phyloP scores from a whole-genome alignment of 2,797 vertebrate species.

The Rhinatrema bivittatum region DNA sequence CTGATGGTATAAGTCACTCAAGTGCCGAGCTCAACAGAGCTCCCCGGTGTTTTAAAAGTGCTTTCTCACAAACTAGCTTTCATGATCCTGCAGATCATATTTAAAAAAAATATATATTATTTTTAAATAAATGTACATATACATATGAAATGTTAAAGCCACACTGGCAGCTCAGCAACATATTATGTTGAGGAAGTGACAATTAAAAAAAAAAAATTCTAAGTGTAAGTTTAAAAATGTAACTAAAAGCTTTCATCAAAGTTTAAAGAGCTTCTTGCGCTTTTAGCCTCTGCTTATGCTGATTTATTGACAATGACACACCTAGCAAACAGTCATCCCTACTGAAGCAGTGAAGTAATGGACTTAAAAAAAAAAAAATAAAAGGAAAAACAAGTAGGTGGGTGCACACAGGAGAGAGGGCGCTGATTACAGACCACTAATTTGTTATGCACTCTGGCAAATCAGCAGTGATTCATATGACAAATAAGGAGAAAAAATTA shows the following conservation, averaged over 20 bases:
- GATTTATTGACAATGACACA: slow-evolving; percentile 76
- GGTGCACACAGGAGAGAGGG: slow-evolving; percentile 63
- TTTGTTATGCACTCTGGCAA: slow-evolving; percentile 93
- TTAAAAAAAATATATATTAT: too few species aligned
- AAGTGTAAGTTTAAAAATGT: slow-evolving; percentile 73
- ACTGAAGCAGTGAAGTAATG: slow-evolving; percentile 58
- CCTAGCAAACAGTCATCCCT: slow-evolving; percentile 58
- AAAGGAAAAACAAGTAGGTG: slow-evolving; percentile 52
- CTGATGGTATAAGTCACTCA: too few species aligned
- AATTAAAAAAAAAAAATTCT: slow-evolving; percentile 48
- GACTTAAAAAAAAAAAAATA: slow-evolving; percentile 52
- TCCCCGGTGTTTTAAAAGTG: slow-evolving; percentile 4
- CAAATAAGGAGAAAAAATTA: slow-evolving; percentile 92
- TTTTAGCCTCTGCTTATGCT: slow-evolving; percentile 70
- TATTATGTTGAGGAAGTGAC: slow-evolving; percentile 53
- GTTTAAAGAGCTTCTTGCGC: slow-evolving; percentile 71
- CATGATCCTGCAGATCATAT: slow-evolving; percentile 23
- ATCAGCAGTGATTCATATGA: slow-evolving; percentile 92
- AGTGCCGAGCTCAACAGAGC: too few species aligned
- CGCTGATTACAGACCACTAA: slow-evolving; percentile 92
- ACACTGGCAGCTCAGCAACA: slow-evolving; percentile 43
- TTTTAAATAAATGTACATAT: too few species aligned
- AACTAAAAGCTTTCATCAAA: slow-evolving; percentile 81
- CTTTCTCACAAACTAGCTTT: slow-evolving; percentile 3
- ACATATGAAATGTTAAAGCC: slow-evolving; percentile 28